Evolutionary conservation across 2,113 vertebrate species (phyloP).

Genomic region (Tor tambroides): DNA sequence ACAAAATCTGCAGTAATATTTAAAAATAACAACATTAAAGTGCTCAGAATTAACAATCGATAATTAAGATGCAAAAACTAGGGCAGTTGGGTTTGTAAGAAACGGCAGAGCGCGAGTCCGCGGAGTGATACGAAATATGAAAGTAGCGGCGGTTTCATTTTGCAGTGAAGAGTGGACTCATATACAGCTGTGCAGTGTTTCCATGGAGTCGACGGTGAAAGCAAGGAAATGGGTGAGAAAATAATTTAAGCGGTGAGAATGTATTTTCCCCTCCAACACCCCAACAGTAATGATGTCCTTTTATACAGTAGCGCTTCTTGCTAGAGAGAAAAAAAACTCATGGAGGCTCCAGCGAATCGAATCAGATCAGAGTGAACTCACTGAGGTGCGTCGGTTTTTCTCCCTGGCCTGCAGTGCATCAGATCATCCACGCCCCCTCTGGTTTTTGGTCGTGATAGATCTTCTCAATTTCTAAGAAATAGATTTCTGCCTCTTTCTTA

Average conservation of each 20-base stretch:
- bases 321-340: not conserved
- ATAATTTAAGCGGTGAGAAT: not conserved
- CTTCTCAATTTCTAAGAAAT: slow-evolving; percentile 10
- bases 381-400: not conserved
- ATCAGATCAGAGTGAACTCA: not conserved
- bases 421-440: not conserved
- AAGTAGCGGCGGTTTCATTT: not conserved
- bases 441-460: not conserved
- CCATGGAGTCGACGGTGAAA: not conserved
- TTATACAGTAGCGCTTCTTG: not conserved
- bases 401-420: not conserved
- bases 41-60: no score
- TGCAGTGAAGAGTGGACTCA: not conserved
- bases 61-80: not conserved
- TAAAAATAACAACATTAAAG: no score
- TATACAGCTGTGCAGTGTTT: not conserved
- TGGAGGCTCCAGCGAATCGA: not conserved
- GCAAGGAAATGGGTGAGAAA: not conserved
- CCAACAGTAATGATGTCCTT: not conserved
- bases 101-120: not conserved
- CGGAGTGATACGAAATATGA: not conserved
- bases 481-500: not conserved
- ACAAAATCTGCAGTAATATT: no score
- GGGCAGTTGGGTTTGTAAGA: not conserved
- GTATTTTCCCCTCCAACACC: not conserved